Evolutionary conservation across 2,113 vertebrate genomes (phyloP), one percentile per base, ranked within the genome.

Genomic region (Platycercus adscitus): DNA sequence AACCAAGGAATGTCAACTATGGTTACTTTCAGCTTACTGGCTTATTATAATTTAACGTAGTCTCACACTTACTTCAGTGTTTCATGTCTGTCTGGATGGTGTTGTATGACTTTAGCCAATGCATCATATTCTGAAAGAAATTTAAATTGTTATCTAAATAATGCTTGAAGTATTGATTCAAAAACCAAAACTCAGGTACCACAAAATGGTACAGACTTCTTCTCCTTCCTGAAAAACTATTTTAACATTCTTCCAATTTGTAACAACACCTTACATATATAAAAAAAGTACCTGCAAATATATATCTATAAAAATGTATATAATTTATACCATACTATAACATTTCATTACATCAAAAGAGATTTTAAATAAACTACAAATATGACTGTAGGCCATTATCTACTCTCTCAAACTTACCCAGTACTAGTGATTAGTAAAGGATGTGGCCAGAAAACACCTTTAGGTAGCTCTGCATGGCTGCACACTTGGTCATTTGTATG

Each of bases 51-150:
- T 39, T 79, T 65, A 47, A 89, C 17, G 37, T 29, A 46, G 15
- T 53, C 37, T 73, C 84, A 44, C 64, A 98, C 99, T 98, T 97
- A 99, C 99, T 99, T 99, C 75, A 99, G 53, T 20, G 99, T 99
- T 97, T 99, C 98, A 76, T 99, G 99, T 64, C 99, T 98, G 96
- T 99, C 99, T 90, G 99, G 99, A 85, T 99, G 99, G 89, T 99
- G 99, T 93, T 99, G 99, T 92, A 99, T 99, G 66, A 99, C 99
- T 98, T 99, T 99, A 65, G 99, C 99, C 96, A 99, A 98, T 49
- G 99, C 99, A 94, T 99, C 99, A 73, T 99, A 99, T 94, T 99
- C 99, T 99, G 97, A 82, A 98, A 98, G 37, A 95, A 43, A 97
- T 77, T 28, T 43, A 80, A 78, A n/a, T 6, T 85, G 24, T 52